phyloP scores from a whole-genome alignment of 1,140 invertebrate genomes.

The Tetramorium parvispinum region DNA sequence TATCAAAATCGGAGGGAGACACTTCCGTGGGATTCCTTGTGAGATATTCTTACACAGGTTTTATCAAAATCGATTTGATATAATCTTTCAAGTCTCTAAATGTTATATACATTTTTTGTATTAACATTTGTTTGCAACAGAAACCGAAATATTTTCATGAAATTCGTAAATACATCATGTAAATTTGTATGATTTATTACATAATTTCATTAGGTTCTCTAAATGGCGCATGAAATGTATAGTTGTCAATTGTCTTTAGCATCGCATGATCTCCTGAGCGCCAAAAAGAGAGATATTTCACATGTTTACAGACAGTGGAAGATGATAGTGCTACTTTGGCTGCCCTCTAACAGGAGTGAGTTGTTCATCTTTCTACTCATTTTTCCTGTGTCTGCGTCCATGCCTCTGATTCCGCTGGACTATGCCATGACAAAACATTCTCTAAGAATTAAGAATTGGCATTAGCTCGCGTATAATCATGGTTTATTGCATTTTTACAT shows the following conservation, averaged over 20 bases:
- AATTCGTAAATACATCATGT: conserved; percentile 29
- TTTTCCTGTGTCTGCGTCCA: conserved; percentile 80
- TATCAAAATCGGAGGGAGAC: too few species aligned
- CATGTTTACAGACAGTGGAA: conserved; percentile 85
- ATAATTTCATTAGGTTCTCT: conserved; percentile 59
- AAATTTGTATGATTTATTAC: conserved; percentile 42
- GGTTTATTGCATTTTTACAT: conserved; percentile 71
- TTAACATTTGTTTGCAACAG: background rate
- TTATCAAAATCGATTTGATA: background rate
- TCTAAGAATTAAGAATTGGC: conserved; percentile 66
- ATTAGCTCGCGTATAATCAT: conserved; percentile 67
- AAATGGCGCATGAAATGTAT: conserved; percentile 81
- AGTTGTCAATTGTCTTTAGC: conserved; percentile 81
- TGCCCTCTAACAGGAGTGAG: conserved; percentile 85
- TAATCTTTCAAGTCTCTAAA: conserved; percentile 1
- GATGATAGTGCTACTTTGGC: conserved; percentile 85
- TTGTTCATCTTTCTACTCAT: conserved; percentile 79
- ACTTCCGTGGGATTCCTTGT: too few species aligned
- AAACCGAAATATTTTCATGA: background rate
- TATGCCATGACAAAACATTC: conserved; percentile 74
- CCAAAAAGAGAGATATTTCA: conserved; percentile 81
- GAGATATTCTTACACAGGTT: background rate
- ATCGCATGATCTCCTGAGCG: conserved; percentile 80
- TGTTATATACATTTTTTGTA: conserved; percentile 9
- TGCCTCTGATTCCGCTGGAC: conserved; percentile 74